Base-by-base conservation (phyloP, 2,888 invertebrate species). In the Nipponacmea schrenckii region DNA sequence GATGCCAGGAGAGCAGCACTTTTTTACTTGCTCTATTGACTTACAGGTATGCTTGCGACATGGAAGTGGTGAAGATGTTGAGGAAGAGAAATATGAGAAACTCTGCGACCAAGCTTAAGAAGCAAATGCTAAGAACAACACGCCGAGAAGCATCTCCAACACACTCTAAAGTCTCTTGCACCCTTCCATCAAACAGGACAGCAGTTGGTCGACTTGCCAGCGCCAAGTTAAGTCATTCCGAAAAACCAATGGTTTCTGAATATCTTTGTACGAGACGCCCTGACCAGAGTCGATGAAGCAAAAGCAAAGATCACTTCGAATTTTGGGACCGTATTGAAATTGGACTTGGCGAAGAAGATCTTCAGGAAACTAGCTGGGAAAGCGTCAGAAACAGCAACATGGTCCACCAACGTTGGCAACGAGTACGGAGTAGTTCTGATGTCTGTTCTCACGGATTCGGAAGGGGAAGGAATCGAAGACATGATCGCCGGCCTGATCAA, bases 311-410 rank as follows among this genome's bases (percentile, higher is more conserved):
- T 83, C 26, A 83, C 81, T 1, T 80, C 78, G 0, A 64, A 67
- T n/a, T 80, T 76, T 74, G 83, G 81, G 1, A 31, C 24, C 10
- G 70, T 81, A 12, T 62, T 82, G 10, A 83, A 82, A 64, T 67
- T 82, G 64, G 81, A 81, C 64, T 83, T 81, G 14, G 82, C 80
- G 2, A 83, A 81, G 66, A 82, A 77, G 66, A 31, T 31, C 7
- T 2, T 70, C 2, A 48, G 39, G n/a, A n/a, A n/a, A n/a, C n/a
- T n/a, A n/a, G n/a, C n/a, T n/a, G 72, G 72, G 15, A 17, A 15
- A 1, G 20, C 48, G 5, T 63, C 62, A 0, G 46, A 62, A 5
- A 65, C 72, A 8, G 65, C 71, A 5, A 15, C 56, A 10, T 71
- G 71, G 64, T 14, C 45, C 45, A 68, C 72, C 0, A 68, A n/a